Percentiles rank a stretch among this genome's conserved stretches.
phyloP scores from a whole-genome alignment of 2,797 vertebrate genomes.

The Dermochelys coriacea region DNA sequence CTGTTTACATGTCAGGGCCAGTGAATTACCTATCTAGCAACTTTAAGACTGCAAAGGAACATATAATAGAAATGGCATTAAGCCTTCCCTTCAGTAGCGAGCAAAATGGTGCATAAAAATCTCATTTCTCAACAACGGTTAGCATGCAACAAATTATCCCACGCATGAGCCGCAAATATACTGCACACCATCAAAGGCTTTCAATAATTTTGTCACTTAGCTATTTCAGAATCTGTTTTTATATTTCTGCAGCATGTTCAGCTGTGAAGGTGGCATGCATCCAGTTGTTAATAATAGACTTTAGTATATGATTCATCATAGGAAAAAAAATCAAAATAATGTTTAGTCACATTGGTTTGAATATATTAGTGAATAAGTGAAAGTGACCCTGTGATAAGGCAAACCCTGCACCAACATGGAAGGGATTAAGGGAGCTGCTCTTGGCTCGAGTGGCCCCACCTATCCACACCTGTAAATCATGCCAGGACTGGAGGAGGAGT shows the following conservation, averaged over 20 bases:
- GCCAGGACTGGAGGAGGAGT: not conserved
- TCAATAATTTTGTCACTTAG: constrained; percentile 49
- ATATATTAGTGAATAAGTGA: not conserved
- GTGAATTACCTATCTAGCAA: not conserved
- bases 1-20: not conserved
- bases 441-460: not conserved
- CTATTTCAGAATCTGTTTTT: constrained; percentile 32
- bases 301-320: constrained; percentile 46
- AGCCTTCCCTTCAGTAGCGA: not conserved
- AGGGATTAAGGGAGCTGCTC: not conserved
- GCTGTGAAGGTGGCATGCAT: constrained; percentile 29
- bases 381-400: not conserved
- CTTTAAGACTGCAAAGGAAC: not conserved
- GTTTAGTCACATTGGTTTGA: constrained; percentile 38
- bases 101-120: not conserved
- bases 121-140: not conserved
- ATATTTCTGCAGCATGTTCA: constrained; percentile 55
- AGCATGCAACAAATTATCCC: constrained; percentile 15
- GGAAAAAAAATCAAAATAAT: not conserved
- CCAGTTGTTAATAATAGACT: constrained; percentile 47
- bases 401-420: not conserved
- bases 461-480: not conserved
- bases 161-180: constrained; percentile 38
- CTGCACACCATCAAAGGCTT: not conserved
- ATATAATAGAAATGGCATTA: not conserved